Base-by-base conservation (phyloP, 2,888 invertebrate species). In the Drosophila nr. medialis region DNA sequence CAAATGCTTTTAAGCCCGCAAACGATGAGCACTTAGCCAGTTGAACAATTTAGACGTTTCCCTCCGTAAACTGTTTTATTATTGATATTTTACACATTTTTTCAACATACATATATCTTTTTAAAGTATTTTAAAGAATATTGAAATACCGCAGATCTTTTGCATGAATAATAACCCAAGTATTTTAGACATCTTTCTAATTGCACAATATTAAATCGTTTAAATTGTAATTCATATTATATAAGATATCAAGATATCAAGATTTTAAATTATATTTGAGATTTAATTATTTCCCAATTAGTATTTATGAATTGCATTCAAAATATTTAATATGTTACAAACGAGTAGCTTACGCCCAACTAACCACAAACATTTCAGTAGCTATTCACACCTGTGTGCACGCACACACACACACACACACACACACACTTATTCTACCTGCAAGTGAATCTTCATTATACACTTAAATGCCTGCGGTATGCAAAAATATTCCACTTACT, bases 1-100 rank as follows among this genome's bases (percentile, higher is more conserved):
- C 51, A 72, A 83, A 67, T 70, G 64, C 75, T 61, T 75, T 83
- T 75, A 67, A 64, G 75, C 66, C 63, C 65, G 29, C 30, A 40
- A 60, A 49, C 62, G 40, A 49, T 55, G 38, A 58, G 63, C 70
- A 62, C 67, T 80, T 66, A 38, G 29, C 77, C 56, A 54, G 27
- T 60, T 54, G 13, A 42, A 15, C 27, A 54, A 54, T 68, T 68
- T 53, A 34, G 49, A 27, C 32, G 38, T 54, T 68, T 49, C 15
- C 40, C 30, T 21, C 32, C 50, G n/a, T 53, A 32, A 61, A 64
- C 54, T 51, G 72, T 70, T 48, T 42, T 5, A 29, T n/a, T 15
- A 55, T 55, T 55, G 54, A 15, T 21, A 55, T 29, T 42, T 40
- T 15, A 4, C 15, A 45, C 45, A 45, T 4, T 27, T 21, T 24